phyloP scores from a whole-genome alignment of 2,888 invertebrate genomes.

The Pasiphila rectangulata region DNA sequence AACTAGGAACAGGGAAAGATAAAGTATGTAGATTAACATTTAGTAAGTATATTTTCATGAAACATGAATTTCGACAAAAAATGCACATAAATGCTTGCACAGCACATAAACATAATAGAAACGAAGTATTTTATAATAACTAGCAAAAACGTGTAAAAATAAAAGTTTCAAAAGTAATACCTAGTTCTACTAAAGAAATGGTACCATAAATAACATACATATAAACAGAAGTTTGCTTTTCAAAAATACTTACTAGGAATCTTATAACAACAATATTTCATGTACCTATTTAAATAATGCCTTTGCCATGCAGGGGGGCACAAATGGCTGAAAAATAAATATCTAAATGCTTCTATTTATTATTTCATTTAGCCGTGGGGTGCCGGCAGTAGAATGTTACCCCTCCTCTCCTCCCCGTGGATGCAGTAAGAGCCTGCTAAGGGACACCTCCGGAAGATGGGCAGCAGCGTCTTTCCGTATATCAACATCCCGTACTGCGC shows the following conservation, averaged over 20 bases:
- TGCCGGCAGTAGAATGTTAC: no score
- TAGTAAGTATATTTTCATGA: conserved; percentile 9
- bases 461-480: no score
- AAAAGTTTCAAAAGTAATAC: conserved; percentile 1
- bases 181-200: background rate
- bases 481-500: no score
- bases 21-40: background rate
- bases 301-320: no score
- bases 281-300: no score
- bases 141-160: conserved; percentile 3
- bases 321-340: no score
- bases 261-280: no score
- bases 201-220: background rate
- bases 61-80: conserved; percentile 14
- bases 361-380: no score
- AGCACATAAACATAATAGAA: conserved; percentile 14
- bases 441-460: no score
- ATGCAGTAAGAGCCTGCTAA: no score
- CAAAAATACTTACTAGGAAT: background rate
- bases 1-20: background rate
- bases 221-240: background rate
- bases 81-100: conserved; percentile 14
- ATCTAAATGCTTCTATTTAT: no score
- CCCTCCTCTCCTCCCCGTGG: no score
- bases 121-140: conserved; percentile 6